These are phyloP conservation scores for Thalassophryne amazonica DNA, from an alignment of 2,797 vertebrate species.

Conservation along the genomic window DNA sequence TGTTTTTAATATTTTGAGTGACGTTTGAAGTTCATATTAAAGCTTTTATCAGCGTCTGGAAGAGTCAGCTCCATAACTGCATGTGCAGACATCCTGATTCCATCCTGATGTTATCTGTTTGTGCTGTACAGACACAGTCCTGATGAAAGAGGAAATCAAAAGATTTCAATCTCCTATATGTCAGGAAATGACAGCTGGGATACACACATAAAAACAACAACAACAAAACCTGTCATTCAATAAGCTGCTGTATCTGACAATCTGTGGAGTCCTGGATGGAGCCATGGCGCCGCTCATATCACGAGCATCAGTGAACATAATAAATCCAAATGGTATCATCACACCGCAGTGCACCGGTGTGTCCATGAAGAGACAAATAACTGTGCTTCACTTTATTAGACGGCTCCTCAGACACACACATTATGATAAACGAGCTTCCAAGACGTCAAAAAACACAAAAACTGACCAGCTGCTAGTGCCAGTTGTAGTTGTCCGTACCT, in stretches of 20 bases:
- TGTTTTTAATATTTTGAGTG: no score
- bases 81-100: neutral
- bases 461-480: no score
- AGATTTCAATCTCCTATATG: conserved; percentile 25
- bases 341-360: neutral
- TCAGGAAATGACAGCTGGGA: conserved; percentile 37
- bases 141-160: conserved; percentile 64
- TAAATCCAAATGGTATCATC: neutral
- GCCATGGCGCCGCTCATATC: conserved; percentile 8
- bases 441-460: no score
- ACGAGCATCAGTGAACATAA: neutral
- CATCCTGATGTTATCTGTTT: conserved; percentile 18
- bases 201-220: neutral
- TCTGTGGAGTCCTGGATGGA: conserved; percentile 8
- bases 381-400: neutral
- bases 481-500: no score
- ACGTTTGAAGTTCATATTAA: no score
- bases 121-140: conserved; percentile 8
- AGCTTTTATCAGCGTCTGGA: no score
- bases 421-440: no score
- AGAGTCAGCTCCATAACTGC: neutral
- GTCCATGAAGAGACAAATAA: neutral
- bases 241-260: conserved; percentile 16
- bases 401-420: neutral
- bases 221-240: conserved; percentile 23